Conservation (phyloP, 2,113 vertebrate genomes). For the Callospermophilus lateralis region DNA sequence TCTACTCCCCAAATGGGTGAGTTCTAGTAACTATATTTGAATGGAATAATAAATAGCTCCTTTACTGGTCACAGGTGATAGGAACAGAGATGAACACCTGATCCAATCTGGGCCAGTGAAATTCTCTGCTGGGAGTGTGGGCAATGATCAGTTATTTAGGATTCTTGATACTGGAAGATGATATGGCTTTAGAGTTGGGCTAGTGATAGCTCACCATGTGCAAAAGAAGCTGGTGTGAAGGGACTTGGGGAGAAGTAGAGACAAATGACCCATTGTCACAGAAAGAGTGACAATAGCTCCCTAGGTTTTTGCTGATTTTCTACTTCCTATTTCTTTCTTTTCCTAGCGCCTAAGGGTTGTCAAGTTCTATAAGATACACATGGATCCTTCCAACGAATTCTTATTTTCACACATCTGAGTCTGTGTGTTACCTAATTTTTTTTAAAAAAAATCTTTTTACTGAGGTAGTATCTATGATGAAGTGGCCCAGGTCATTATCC, state of each 20-base stretch:
- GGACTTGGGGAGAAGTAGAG: not conserved
- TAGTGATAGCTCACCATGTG: not conserved
- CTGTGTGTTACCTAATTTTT: not conserved
- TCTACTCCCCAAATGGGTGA: not conserved
- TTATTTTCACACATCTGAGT: conserved; percentile 34
- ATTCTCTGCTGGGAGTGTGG: not conserved
- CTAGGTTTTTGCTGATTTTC: not conserved
- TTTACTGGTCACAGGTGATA: not conserved
- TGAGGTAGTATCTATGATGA: not conserved
- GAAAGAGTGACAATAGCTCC: not conserved
- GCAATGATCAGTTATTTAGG: not conserved
- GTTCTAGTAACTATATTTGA: not conserved
- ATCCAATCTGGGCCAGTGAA: not conserved
- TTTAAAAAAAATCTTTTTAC: not conserved
- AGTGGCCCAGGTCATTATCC: not conserved
- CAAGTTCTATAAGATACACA: conserved; percentile 15
- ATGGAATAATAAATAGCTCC: not conserved
- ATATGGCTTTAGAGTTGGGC: not conserved
- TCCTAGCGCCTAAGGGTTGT: not conserved
- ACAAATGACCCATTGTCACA: not conserved
- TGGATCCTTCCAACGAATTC: not conserved
- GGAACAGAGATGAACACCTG: not conserved
- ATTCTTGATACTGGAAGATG: not conserved
- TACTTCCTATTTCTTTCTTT: not conserved
- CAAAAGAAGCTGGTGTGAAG: not conserved